These are phyloP conservation scores for Tadarida brasiliensis DNA, from an alignment of 2,797 vertebrate genomes.

Conservation along the genomic window DNA sequence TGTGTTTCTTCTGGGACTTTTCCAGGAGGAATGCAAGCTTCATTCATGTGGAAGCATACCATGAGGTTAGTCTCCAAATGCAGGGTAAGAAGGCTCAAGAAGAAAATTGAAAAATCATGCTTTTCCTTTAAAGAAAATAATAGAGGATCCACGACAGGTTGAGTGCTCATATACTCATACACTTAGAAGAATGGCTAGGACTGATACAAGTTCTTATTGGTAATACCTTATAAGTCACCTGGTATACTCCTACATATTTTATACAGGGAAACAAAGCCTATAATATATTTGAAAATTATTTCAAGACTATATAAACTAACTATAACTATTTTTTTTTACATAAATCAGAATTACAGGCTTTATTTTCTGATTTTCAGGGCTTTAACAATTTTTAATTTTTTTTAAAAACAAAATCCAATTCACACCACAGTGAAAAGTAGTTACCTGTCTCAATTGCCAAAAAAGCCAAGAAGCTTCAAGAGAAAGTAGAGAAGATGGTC, in stretches of 20 bases:
- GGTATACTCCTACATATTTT: neutral
- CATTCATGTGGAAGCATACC: neutral
- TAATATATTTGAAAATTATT: neutral
- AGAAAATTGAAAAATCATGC: neutral
- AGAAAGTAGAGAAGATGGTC: neutral
- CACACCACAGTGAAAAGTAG: neutral
- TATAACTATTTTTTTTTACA: neutral
- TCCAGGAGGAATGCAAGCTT: neutral
- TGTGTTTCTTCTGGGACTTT: neutral
- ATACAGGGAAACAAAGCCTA: neutral
- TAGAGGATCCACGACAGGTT: neutral
- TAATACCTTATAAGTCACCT: neutral
- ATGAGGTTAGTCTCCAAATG: neutral
- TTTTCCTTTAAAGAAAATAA: neutral
- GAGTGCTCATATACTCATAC: neutral
- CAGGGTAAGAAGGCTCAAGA: neutral
- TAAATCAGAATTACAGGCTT: neutral
- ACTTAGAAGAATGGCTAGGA: neutral
- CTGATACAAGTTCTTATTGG: neutral
- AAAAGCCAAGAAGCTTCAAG: neutral
- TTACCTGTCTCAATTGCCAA: neutral
- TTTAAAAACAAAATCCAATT: neutral
- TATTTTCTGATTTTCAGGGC: slow-evolving; percentile 13
- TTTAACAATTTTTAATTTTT: neutral
- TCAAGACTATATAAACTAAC: neutral